phyloP scores from a whole-genome alignment of 2,888 invertebrate species.

The Aphidoletes aphidimyza region DNA sequence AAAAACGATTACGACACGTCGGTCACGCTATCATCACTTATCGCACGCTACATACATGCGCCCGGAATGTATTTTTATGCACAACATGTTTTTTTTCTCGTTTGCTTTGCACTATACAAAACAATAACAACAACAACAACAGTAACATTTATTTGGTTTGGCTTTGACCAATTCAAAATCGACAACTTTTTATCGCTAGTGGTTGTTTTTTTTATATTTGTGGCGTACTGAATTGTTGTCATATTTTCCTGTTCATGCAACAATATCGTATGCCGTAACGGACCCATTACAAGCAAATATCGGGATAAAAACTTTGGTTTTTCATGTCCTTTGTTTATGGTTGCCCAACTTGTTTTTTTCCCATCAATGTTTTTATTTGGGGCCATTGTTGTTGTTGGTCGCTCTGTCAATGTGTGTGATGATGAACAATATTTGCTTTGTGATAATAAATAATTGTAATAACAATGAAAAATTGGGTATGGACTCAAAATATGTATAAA shows the following conservation, averaged over 20 bases:
- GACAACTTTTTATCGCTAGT: slow-evolving; percentile 32
- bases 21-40: slow-evolving; percentile 49
- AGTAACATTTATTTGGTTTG: slow-evolving; percentile 8
- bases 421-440: slow-evolving; percentile 21
- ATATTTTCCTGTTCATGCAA: background rate
- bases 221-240: background rate
- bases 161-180: slow-evolving; percentile 2
- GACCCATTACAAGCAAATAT: background rate
- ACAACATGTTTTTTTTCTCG: background rate
- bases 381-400: background rate
- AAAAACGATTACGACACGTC: slow-evolving; percentile 38
- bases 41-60: background rate
- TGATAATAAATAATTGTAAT: slow-evolving; percentile 8
- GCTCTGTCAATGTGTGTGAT: background rate
- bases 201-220: background rate
- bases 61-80: background rate
- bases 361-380: background rate
- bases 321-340: background rate
- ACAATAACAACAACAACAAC: background rate
- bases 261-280: no score
- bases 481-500: no score
- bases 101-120: background rate
- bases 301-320: background rate
- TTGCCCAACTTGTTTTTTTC: background rate
- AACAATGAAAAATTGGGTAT: slow-evolving; percentile 33